Base-by-base conservation (phyloP, 2,888 invertebrate species). In the Torymus aiolomorphi region DNA sequence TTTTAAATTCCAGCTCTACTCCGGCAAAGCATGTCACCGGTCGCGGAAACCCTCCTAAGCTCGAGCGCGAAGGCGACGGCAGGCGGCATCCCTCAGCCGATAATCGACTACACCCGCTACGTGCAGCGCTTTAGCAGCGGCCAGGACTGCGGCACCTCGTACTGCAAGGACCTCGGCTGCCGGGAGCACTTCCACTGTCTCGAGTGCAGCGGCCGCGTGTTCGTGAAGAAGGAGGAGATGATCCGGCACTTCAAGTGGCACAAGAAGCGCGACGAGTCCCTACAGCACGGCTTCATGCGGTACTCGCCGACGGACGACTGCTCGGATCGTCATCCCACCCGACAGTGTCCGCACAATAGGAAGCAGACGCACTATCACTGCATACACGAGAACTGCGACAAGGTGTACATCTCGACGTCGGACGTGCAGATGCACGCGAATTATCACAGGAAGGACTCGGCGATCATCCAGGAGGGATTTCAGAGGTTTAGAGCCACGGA, bases 371-470 rank as follows among this genome's bases (percentile, higher is more conserved):
- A 98, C 91, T 99, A 99, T 91, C 98, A 99, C 90, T 99, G 98
- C 91, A 95, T 98, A 83, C 98, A 98, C 91, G 97, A 95, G 89
- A 95, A 95, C 84, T 96, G 96, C 90, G 96, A 96, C 92, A 98
- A 98, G 92, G 97, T 98, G 0, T 99, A 99, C 92, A 98, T 99
- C 88, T 98, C 98, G 86, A 99, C 99, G 3, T 98, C 98, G 69
- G 99, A 99, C 91, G 98, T 99, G 4, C 98, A 99, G 91, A 98
- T 98, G 98, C 99, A 99, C 91, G 98, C 98, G 3, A 98, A 98
- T 91, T 98, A 98, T 91, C 99, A 99, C 91, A 94, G 98, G 76
- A 99, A 99, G 90, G 98, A 98, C 90, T 97, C 97, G 0, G 98
- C 98, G 18, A 98, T 99, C 86, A 97, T 98, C 77, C 97, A 98